Conservation (phyloP, 2,113 vertebrate genomes). For the Lynx canadensis region DNA sequence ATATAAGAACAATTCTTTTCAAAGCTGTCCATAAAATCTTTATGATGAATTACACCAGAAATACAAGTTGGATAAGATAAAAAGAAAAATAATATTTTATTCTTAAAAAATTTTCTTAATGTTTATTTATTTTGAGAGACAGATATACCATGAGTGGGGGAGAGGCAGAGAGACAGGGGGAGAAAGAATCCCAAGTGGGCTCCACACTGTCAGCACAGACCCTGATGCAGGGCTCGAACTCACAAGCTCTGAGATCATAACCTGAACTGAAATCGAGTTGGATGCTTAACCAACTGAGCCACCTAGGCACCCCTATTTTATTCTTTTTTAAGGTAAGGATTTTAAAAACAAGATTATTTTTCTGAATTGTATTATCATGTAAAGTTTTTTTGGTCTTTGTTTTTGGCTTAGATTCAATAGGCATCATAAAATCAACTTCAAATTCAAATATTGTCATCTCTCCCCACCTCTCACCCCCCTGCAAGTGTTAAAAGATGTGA, state of each 20-base stretch:
- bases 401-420: slow-evolving; percentile 68
- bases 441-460: slow-evolving; percentile 82
- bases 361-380: slow-evolving; percentile 75
- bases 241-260: too few relatives aligned
- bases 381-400: slow-evolving; percentile 61
- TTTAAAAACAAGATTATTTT: slow-evolving; percentile 80
- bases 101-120: not conserved
- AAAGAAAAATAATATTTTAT: slow-evolving; percentile 64
- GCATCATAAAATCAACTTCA: slow-evolving; percentile 81
- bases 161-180: too few relatives aligned
- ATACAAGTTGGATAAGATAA: slow-evolving; percentile 44
- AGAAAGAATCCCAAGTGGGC: too few relatives aligned
- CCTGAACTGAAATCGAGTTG: too few relatives aligned
- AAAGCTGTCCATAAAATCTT: not conserved
- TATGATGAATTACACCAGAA: slow-evolving; percentile 67
- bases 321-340: slow-evolving; percentile 69
- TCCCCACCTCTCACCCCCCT: not conserved
- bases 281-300: too few relatives aligned
- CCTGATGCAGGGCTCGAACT: too few relatives aligned
- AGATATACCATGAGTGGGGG: too few relatives aligned
- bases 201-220: too few relatives aligned
- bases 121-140: too few relatives aligned
- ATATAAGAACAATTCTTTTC: not conserved
- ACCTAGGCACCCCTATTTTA: slow-evolving; percentile 42
- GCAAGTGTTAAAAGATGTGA: slow-evolving; percentile 67